Evolutionary conservation across 2,113 vertebrate genomes (phyloP), one percentile per base, ranked within the genome.

Genomic region (Aspidoscelis tigris): DNA sequence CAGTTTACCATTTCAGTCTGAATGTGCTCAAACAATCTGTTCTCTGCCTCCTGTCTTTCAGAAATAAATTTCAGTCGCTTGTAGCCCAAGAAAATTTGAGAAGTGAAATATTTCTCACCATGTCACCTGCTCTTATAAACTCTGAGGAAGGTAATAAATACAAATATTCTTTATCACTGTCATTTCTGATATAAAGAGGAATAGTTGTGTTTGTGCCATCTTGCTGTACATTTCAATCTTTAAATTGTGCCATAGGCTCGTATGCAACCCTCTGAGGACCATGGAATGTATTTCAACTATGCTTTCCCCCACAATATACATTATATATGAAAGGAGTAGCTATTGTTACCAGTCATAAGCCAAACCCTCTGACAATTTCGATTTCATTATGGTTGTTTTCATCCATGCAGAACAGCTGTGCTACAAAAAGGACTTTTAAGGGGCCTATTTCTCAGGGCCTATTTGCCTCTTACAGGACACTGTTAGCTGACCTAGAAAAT

Each of bases 341-440:
- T 80, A 58, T 41, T 83, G 87, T 80, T 78, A 58, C 73, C 61
- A 22, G 39, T 73, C 87, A 85, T 11, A 88, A 8, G 70, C 47
- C 58, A 65, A 75, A 61, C 64, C 39, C 55, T 53, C 68, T 84
- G 82, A 71, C 81, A 91, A 77, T n/a, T 18, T 64, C 70, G 58
- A 84, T 58, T 86, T 53, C 20, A 81, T 22, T 82, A 76, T 3
- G 9, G 88, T 86, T 76, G 14, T 9, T 24, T 12, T 41, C 50
- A 89, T 76, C 22, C 70, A 26, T 79, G 79, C 78, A 66, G 71
- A 88, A 90, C 83, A 82, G 1, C 71, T 43, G 84, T 1, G 33
- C 81, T 71, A 47, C 50, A 72, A 70, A 33, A 87, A 84, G 47
- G 20, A 33, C 55, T 2, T 24, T 9, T 65, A 55, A 87, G 75